These are phyloP conservation scores for rabbit (Oryctolagus cuniculus) DNA, from an alignment of 2,113 vertebrate genomes.

Conservation along the genomic window DNA sequence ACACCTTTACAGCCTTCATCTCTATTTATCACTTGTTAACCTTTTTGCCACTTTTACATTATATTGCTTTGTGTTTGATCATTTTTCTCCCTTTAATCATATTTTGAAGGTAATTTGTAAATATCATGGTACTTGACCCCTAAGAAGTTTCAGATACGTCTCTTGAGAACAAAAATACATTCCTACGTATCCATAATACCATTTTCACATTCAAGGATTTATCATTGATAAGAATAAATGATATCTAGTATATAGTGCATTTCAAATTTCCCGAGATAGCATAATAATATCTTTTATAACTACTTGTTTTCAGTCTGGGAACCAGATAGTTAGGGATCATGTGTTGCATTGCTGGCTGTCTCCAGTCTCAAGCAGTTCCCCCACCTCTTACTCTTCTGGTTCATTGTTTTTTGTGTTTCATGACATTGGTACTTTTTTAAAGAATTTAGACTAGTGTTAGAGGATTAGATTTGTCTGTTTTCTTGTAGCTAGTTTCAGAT, in stretches of 20 bases:
- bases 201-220: constrained; percentile 48
- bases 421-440: not conserved
- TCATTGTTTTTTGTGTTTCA: not conserved
- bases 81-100: not conserved
- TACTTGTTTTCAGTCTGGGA: not conserved
- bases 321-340: not conserved
- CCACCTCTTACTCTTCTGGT: not conserved
- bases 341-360: not conserved
- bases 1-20: not conserved
- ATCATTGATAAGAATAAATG: not conserved
- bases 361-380: not conserved
- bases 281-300: not conserved
- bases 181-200: not conserved
- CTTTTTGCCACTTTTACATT: constrained; percentile 45
- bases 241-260: not conserved
- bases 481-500: constrained; percentile 11
- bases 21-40: not conserved
- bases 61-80: not conserved
- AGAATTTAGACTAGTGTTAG: not conserved
- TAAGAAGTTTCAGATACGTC: not conserved
- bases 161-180: not conserved
- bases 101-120: too few relatives aligned
- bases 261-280: not conserved
- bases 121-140: not conserved
- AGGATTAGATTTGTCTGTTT: constrained; percentile 33